Base-by-base conservation (phyloP, 1,140 invertebrate genomes). In the Bilobella aurantiaca region DNA sequence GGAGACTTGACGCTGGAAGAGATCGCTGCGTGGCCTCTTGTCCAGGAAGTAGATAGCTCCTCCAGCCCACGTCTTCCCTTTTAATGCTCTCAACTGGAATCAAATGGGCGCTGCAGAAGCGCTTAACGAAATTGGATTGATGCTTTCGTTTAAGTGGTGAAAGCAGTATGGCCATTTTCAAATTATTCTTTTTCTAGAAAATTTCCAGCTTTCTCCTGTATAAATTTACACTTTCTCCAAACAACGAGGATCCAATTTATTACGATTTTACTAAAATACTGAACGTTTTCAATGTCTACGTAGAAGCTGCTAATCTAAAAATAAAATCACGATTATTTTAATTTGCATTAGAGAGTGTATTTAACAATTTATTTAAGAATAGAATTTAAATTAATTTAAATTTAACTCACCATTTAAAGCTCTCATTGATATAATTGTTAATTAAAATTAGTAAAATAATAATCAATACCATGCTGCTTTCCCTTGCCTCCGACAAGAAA, bases 111-210 rank as follows among this genome's bases (percentile, higher is more conserved):
- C 25, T n/a, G n/a, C n/a, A n/a, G n/a, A 23, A 23, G 14, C 49
- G 12, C 49, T 53, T 58, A 58, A 58, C 12, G 30, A 23, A 58
- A 58, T 58, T 58, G 57, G 23, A 58, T 28, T 58, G 57, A 58
- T 58, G 12, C 57, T 58, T 29, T 21, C 29, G 12, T 25, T n/a
- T n/a, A n/a, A n/a, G n/a, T n/a, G n/a, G n/a, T n/a, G n/a, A n/a
- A n/a, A n/a, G n/a, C n/a, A n/a, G n/a, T n/a, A n/a, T n/a, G n/a
- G n/a, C n/a, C n/a, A n/a, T n/a, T n/a, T n/a, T n/a, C n/a, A n/a
- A n/a, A n/a, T n/a, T n/a, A n/a, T n/a, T n/a, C n/a, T n/a, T n/a
- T n/a, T n/a, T n/a, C n/a, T n/a, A n/a, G n/a, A n/a, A n/a, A n/a
- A 53, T 5, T 42, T 53, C 49, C 49, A 23, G 23, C 21, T 53